phyloP scores from a whole-genome alignment of 2,797 vertebrate genomes.

The Sebastes nivosus region DNA sequence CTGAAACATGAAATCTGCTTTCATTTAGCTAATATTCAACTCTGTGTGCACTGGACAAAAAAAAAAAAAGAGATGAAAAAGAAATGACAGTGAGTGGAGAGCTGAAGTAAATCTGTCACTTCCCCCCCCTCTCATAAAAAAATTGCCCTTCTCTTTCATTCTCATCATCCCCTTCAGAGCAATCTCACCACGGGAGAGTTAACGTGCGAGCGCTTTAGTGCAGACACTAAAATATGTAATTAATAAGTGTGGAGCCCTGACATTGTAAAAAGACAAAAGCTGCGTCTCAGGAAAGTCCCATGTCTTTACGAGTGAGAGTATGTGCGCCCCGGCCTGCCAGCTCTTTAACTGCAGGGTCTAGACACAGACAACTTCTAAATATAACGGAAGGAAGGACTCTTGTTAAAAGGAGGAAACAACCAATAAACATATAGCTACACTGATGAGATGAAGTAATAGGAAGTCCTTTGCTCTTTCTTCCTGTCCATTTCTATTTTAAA shows the following conservation, averaged over 20 bases:
- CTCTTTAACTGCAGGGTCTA: constrained; percentile 52
- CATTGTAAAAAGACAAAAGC: constrained; percentile 61
- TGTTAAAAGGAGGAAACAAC: constrained; percentile 59
- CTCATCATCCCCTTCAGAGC: background rate
- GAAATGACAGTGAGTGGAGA: constrained; percentile 46
- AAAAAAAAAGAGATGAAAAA: constrained; percentile 30
- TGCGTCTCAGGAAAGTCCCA: constrained; percentile 59
- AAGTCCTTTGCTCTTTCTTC: constrained; percentile 15
- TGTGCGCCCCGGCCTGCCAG: constrained; percentile 43
- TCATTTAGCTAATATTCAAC: constrained; percentile 60
- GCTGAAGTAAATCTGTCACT: constrained; percentile 47
- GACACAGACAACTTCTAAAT: constrained; percentile 53
- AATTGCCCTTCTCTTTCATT: background rate
- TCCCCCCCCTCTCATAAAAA: background rate
- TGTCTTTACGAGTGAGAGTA: constrained; percentile 59
- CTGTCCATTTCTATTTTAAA: constrained; percentile 27
- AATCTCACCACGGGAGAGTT: constrained; percentile 10
- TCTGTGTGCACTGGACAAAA: constrained; percentile 28
- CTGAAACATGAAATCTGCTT: constrained; percentile 61
- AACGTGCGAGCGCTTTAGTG: constrained; percentile 16
- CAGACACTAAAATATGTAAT: constrained; percentile 65
- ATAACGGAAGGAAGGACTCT: constrained; percentile 38
- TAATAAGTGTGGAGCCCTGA: constrained; percentile 52
- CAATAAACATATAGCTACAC: constrained; percentile 44
- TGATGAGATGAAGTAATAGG: constrained; percentile 21